Base-by-base conservation (phyloP, 2,888 invertebrate genomes). In the Acronicta psi region DNA sequence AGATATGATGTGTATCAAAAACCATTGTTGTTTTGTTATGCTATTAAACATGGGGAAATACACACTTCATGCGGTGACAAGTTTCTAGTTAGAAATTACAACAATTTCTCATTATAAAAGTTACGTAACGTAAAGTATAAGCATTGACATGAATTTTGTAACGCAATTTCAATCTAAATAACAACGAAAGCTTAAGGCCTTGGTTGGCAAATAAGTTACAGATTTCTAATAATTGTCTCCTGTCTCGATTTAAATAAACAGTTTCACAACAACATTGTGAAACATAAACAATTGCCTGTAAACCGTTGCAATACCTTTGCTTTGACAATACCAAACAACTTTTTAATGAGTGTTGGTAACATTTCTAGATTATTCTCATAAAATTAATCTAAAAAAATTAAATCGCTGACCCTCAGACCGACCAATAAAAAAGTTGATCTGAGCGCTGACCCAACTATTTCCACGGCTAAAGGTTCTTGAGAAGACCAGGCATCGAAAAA, bases 191-290 rank as follows among this genome's bases (percentile, higher is more conserved):
- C 16, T 29, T 34, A 11, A 34, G 43, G 41, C 73, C 75, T 75
- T 73, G 74, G 23, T 43, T n/a, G n/a, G 40, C 23, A 38, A 59
- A 70, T 54, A 46, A 59, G 34, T 42, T 17, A 45, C 36, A 61
- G 61, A 63, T 62, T 75, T 69, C 62, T 63, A 54, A 38, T 20
- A 50, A 50, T 20, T 56, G 20, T 38, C 54, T 29, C 17, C 11
- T n/a, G 13, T 36, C 29, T 25, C 13, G 20, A 25, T 36, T 7
- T 44, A 53, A 45, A 53, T 16, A 54, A 70, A 63, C 59, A 45
- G 3, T 72, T 63, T 47, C 66, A 59, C 45, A 64, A 59, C 45
- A 64, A 61, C n/a, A 37, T 75, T 74, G 63, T 34, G 67, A 61
- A 72, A 75, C 31, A 23, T 34, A 54, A 61, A 75, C 59, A 64